Base-by-base conservation (phyloP, 2,888 invertebrate species). In the Epistrophella euchroma region DNA sequence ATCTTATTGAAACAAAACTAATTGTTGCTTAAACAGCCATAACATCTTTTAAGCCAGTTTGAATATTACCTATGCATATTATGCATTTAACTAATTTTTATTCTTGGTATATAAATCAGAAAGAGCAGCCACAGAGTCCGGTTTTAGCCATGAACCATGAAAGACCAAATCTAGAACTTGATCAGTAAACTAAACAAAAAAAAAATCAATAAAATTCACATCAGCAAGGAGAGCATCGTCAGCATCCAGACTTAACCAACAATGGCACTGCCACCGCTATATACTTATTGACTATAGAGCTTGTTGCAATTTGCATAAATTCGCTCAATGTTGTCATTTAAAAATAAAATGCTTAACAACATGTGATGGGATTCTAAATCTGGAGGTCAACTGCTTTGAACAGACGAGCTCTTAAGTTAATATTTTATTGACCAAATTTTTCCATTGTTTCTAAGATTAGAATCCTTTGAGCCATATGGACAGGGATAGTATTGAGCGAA, bases 381-480 rank as follows among this genome's bases (percentile, higher is more conserved):
- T 50, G 81, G 76, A 86, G 85, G 85, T 86, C 85, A 81, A 86
- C 85, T 86, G 76, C 81, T 86, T 81, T 70, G 75, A 76, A 66
- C 72, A 72, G 80, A 55, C 66, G 35, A 25, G 11, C 15, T 19
- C 58, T 13, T 37, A 58, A 19, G 5, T 35, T n/a, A 28, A 11
- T 4, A 32, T 4, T 13, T 55, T 13, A 2, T 25, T 45, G 17
- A 0, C 28, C 62, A 28, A 28, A 43, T 62, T 22, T 19, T 58
- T 37, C 17, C 56, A 56, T 35, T 19, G 6, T 32, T 55, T 28
- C n/a, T 5, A 7, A 40, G 28, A 17, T 28, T n/a, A 15, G 50
- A 25, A 50, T 25, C 50, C 50, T 50, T 22, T 22, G 22, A 6
- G 2, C 11, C 10, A 13, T 19, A 7, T 2, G n/a, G 7, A 1